Evolutionary conservation across 1,140 invertebrate genomes (phyloP).

Genomic region (Leucophenga varia): DNA sequence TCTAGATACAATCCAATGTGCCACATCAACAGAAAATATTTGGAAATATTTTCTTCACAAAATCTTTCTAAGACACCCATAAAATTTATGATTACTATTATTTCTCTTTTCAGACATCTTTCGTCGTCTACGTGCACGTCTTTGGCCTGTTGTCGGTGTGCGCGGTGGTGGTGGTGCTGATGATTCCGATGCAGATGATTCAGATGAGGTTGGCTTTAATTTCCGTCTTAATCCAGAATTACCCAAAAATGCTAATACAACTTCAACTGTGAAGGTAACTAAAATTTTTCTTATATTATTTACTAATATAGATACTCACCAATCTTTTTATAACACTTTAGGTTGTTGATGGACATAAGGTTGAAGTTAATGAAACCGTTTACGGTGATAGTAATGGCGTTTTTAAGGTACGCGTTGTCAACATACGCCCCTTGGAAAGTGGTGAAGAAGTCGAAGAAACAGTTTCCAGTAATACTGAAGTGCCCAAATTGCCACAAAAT

Average conservation of each 20-base stretch:
- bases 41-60: too few species aligned
- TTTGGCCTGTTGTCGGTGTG: slow-evolving; percentile 25
- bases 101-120: slow-evolving; percentile 33
- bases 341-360: slow-evolving; percentile 49
- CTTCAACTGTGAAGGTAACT: slow-evolving; percentile 47
- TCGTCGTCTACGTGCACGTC: slow-evolving; percentile 35
- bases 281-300: too few species aligned
- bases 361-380: slow-evolving; percentile 50
- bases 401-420: slow-evolving; percentile 49
- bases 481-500: neutral
- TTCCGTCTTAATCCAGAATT: slow-evolving; percentile 6
- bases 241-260: slow-evolving; percentile 35
- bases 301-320: too few species aligned
- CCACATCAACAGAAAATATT: too few species aligned
- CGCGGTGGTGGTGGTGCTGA: slow-evolving; percentile 7
- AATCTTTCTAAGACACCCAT: too few species aligned
- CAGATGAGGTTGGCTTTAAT: slow-evolving; percentile 4
- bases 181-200: slow-evolving; percentile 11
- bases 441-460: slow-evolving; percentile 41
- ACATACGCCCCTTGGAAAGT: slow-evolving; percentile 45
- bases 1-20: too few species aligned
- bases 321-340: too few species aligned
- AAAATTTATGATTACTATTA: too few species aligned
- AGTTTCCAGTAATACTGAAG: slow-evolving; percentile 8
- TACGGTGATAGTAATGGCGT: slow-evolving; percentile 40